A percentile compares a stretch with the other conserved stretches of the same genome.
Evolutionary conservation across 2,113 vertebrate species (phyloP).

Genomic region (Phalacrocorax brasilianus): DNA sequence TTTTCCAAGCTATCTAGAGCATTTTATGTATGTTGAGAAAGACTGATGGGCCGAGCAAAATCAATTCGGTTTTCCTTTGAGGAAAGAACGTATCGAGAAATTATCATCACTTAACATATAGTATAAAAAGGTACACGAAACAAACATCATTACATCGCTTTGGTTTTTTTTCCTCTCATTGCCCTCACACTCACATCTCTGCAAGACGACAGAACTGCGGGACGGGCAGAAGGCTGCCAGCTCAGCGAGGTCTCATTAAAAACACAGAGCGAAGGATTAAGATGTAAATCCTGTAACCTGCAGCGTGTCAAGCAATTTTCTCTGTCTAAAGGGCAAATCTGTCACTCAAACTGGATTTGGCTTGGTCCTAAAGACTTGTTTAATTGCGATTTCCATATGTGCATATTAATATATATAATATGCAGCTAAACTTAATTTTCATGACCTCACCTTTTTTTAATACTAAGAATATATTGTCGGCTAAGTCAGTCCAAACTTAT

Average conservation of each 20-base stretch:
- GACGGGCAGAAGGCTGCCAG: background rate
- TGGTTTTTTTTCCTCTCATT: background rate
- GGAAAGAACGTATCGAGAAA: constrained; percentile 1
- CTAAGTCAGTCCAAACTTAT: background rate
- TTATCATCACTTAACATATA: background rate
- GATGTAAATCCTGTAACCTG: constrained; percentile 49
- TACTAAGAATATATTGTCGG: background rate
- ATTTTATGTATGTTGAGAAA: constrained; percentile 23
- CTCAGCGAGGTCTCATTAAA: constrained; percentile 33
- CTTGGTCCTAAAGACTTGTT: background rate
- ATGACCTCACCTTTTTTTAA: background rate
- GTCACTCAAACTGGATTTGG: constrained; percentile 18
- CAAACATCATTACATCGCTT: background rate
- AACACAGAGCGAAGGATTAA: background rate
- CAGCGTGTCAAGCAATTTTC: background rate
- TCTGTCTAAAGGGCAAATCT: constrained; percentile 37
- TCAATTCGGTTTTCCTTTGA: constrained; percentile 33
- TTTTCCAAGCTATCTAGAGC: background rate
- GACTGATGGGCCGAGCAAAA: constrained; percentile 25
- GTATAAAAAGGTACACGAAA: background rate
- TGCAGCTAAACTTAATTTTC: background rate
- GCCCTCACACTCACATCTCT: background rate
- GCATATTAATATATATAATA: background rate
- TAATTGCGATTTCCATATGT: background rate
- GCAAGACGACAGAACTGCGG: background rate